Conservation (phyloP, 2,888 invertebrate species). For the Gnatocerus cornutus region DNA sequence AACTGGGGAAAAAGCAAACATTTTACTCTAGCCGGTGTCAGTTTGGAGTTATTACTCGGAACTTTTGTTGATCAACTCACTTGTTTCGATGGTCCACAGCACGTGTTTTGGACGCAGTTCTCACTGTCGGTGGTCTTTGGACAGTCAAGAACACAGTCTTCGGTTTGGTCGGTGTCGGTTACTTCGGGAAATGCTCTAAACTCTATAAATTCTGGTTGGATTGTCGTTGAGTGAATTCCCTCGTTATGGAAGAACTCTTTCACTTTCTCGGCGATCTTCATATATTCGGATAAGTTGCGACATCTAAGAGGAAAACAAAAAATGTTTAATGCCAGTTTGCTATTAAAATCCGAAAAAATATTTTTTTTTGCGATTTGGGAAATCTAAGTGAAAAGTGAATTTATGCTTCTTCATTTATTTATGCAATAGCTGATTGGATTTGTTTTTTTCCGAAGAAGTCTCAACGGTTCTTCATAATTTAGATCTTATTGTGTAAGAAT, state of each 20-base stretch:
- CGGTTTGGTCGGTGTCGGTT: conserved; percentile 74
- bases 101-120: conserved; percentile 89
- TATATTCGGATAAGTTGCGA: conserved; percentile 95
- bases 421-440: too few species aligned
- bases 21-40: conserved; percentile 5
- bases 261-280: conserved; percentile 96
- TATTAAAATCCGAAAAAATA: too few species aligned
- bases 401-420: too few species aligned
- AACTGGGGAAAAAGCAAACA: conserved; percentile 45
- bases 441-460: too few species aligned
- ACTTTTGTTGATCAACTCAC: conserved; percentile 68
- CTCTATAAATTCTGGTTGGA: conserved; percentile 98
- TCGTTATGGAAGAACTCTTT: conserved; percentile 99
- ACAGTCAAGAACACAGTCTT: conserved; percentile 89
- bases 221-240: conserved; percentile 98
- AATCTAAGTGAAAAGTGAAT: too few species aligned
- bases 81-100: conserved; percentile 89
- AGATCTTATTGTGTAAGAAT: too few species aligned
- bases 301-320: conserved; percentile 80
- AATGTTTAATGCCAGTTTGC: too few species aligned
- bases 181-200: conserved; percentile 73
- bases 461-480: too few species aligned
- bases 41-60: conserved; percentile 9
- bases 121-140: conserved; percentile 81
- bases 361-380: too few species aligned